A percentile compares a stretch with the other conserved stretches of the same genome.
Evolutionary conservation across 37 sponge, comb jelly and placozoan genomes (phyloP).

Genomic region (Chondrilla cf. caribensis): DNA sequence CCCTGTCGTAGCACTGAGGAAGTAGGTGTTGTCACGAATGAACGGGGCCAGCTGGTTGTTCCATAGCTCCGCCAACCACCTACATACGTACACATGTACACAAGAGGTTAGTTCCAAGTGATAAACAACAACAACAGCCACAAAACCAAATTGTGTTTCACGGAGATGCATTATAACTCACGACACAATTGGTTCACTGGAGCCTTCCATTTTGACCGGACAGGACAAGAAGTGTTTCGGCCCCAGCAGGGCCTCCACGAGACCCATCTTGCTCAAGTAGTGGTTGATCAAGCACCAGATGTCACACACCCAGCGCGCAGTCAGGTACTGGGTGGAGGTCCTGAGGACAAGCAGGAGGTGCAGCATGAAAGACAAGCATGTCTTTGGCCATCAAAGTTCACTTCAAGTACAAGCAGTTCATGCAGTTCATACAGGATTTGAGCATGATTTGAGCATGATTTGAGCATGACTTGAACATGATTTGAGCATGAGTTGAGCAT

Average conservation of each 20-base stretch:
- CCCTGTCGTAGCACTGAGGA: not conserved
- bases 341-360: not conserved
- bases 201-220: slow-evolving; percentile 1
- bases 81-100: not conserved
- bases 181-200: not conserved
- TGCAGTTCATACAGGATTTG: too few species aligned
- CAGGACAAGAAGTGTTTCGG: slow-evolving; percentile 41
- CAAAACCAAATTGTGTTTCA: too few species aligned
- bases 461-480: too few species aligned
- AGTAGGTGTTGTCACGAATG: slow-evolving; percentile 23
- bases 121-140: too few species aligned
- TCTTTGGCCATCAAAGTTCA: too few species aligned
- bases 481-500: too few species aligned
- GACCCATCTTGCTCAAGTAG: slow-evolving; percentile 39
- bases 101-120: too few species aligned
- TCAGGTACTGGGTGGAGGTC: slow-evolving; percentile 25
- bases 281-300: slow-evolving; percentile 75
- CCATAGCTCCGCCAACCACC: slow-evolving; percentile 69
- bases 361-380: not conserved
- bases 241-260: slow-evolving; percentile 26
- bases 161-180: not conserved
- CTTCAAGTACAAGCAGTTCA: too few species aligned
- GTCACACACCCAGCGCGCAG: slow-evolving; percentile 67
- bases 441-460: too few species aligned
- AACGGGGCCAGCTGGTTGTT: slow-evolving; percentile 63